A percentile compares a stretch with the other conserved stretches of the same genome.
phyloP scores from a whole-genome alignment of 2,888 invertebrate genomes.

The Hedya salicella region DNA sequence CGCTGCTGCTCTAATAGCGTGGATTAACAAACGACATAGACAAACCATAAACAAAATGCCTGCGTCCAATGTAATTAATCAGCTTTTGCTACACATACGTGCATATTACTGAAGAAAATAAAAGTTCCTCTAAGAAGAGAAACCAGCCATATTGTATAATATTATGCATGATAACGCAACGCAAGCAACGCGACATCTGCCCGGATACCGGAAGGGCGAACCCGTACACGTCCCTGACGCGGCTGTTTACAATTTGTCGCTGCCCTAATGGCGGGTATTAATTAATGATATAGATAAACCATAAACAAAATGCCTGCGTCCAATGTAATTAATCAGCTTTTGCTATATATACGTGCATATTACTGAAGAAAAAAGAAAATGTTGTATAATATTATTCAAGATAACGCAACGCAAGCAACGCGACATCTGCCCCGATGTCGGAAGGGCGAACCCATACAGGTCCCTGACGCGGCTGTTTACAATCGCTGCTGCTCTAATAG shows the following conservation, averaged over 20 bases:
- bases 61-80: neutral
- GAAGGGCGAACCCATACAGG: slow-evolving; percentile 1
- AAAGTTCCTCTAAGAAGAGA: neutral
- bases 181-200: neutral
- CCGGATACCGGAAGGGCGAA: neutral
- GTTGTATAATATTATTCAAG: neutral
- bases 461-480: slow-evolving; percentile 15
- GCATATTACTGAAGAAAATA: too few relatives aligned
- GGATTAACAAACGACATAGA: slow-evolving; percentile 3
- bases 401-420: slow-evolving; percentile 16
- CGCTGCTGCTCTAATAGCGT: neutral
- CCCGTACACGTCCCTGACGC: neutral
- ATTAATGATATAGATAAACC: too few relatives aligned
- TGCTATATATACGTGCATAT: too few relatives aligned
- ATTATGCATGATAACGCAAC: slow-evolving; percentile 14
- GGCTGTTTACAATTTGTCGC: too few relatives aligned
- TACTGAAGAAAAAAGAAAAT: too few relatives aligned
- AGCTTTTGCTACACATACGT: too few relatives aligned
- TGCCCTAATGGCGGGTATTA: too few relatives aligned
- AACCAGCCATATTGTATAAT: neutral
- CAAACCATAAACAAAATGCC: slow-evolving; percentile 12
- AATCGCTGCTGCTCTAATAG: neutral
- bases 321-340: too few relatives aligned
- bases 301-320: too few relatives aligned
- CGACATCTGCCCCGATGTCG: neutral